Evolutionary conservation across 1,140 invertebrate species (phyloP).

Genomic region (Mylabris phalerata): DNA sequence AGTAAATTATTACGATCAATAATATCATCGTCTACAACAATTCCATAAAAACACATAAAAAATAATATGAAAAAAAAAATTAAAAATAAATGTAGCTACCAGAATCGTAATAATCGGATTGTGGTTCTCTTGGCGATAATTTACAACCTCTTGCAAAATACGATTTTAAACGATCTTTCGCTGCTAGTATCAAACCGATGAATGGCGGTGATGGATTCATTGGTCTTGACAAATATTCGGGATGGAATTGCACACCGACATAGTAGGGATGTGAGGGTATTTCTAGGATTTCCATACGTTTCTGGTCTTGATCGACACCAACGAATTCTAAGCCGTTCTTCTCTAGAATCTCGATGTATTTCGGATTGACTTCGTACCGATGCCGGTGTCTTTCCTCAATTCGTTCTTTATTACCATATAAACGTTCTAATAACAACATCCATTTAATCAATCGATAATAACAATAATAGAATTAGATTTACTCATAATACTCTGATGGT

Average conservation of each 20-base stretch:
- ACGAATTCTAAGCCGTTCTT: conserved; percentile 84
- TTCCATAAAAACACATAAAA: background rate
- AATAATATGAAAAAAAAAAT: background rate
- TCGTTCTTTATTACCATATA: conserved; percentile 75
- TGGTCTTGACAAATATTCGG: conserved; percentile 93
- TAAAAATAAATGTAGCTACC: conserved; percentile 14
- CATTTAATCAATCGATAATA: conserved; percentile 7
- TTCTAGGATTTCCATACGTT: conserved; percentile 81
- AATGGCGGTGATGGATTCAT: conserved; percentile 93
- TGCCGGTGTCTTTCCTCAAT: conserved; percentile 97
- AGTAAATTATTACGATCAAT: conserved; percentile 8
- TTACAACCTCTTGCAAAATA: conserved; percentile 63
- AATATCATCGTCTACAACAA: conserved; percentile 1
- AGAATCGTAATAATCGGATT: conserved; percentile 34
- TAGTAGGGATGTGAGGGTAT: conserved; percentile 81
- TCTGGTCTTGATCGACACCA: conserved; percentile 62
- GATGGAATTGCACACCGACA: conserved; percentile 95
- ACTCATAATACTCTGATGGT: conserved; percentile 58
- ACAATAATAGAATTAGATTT: conserved; percentile 37
- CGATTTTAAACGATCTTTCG: conserved; percentile 64
- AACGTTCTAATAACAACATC: conserved; percentile 52
- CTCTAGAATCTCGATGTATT: conserved; percentile 73
- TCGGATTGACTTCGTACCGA: conserved; percentile 91
- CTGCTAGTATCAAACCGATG: conserved; percentile 85
- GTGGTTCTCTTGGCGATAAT: conserved; percentile 28